Base-by-base conservation (phyloP, 30 jellyfish, hydroid and myxozoan genomes). In the Phacellophora camtschatica region DNA sequence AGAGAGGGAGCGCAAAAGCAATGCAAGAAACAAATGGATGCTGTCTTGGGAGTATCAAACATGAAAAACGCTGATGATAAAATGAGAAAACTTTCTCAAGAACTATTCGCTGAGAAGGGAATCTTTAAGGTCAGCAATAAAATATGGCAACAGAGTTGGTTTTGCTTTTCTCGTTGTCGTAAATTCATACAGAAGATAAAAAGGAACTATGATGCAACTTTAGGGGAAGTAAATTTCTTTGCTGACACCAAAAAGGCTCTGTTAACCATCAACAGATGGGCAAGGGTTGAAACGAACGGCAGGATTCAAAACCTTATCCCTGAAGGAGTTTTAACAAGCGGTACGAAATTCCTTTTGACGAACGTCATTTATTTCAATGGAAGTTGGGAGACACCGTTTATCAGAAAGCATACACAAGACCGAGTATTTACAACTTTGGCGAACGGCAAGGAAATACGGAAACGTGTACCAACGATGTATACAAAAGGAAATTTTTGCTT, bases 321-420 rank as follows among this genome's bases (percentile, higher is more conserved):
- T 1, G 72, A 61, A 5, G 64, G 32, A 25, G 63, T 18, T 5
- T 34, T 90, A 28, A 20, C 78, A 2, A 18, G 64, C 25, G 36
- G 10, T 1, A 90, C 98, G 9, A 41, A 94, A 33, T 58, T 90
- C 28, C 86, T 90, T 7, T 34, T 90, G 20, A 84, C 96, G 9
- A 90, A 90, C 68, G 92, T 90, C 51, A 68, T 90, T 4, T 84
- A 74, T 69, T 90, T 90, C 65, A 82, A 84, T 5, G 94, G 86
- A 28, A 39, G 69, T 15, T 90, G 98, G 98, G 32, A 64, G 46
- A 22, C 65, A n/a, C 49, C 73, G 55, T 90, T 90, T 57, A n/a
- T 29, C 0, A 55, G 27, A 19, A 37, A 45, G 25, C 25, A 63
- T 24, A 90, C 96, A 34, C 57, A 30, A 4, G 45, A 22, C 16